Conservation (phyloP, 2,797 vertebrate genomes). For the Clamator glandarius region DNA sequence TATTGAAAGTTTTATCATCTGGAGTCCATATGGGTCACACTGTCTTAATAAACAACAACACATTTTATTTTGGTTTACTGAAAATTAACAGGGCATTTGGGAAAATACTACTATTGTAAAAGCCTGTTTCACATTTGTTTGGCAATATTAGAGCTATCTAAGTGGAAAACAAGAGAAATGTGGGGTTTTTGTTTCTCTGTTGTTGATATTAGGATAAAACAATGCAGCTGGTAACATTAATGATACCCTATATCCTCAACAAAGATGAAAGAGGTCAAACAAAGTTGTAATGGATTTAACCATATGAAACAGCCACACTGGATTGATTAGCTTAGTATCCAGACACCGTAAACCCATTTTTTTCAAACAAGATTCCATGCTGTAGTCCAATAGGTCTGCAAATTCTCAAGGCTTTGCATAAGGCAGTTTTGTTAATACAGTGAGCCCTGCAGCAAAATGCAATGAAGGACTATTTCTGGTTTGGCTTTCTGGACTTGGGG, state of each 20-base stretch:
- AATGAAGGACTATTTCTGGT: neutral
- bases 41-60: conserved; percentile 82
- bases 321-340: conserved; percentile 71
- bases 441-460: conserved; percentile 39
- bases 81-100: conserved; percentile 82
- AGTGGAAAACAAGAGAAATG: conserved; percentile 73
- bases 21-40: conserved; percentile 77
- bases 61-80: conserved; percentile 83
- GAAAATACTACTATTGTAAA: conserved; percentile 77
- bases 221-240: conserved; percentile 79
- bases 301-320: conserved; percentile 73
- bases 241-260: conserved; percentile 72
- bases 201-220: conserved; percentile 75
- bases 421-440: conserved; percentile 30
- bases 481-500: neutral
- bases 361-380: conserved; percentile 65
- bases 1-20: conserved; percentile 79
- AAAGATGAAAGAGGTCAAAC: conserved; percentile 78
- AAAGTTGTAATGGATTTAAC: conserved; percentile 73
- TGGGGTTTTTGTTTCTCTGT: neutral
- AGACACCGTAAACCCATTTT: conserved; percentile 59
- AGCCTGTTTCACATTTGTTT: conserved; percentile 78
- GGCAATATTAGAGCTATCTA: conserved; percentile 68
- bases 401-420: conserved; percentile 46
- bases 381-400: conserved; percentile 64